These are phyloP conservation scores for Axinella damicornis DNA, from an alignment of 37 sponge, comb jelly and placozoan species.

Conservation along the genomic window DNA sequence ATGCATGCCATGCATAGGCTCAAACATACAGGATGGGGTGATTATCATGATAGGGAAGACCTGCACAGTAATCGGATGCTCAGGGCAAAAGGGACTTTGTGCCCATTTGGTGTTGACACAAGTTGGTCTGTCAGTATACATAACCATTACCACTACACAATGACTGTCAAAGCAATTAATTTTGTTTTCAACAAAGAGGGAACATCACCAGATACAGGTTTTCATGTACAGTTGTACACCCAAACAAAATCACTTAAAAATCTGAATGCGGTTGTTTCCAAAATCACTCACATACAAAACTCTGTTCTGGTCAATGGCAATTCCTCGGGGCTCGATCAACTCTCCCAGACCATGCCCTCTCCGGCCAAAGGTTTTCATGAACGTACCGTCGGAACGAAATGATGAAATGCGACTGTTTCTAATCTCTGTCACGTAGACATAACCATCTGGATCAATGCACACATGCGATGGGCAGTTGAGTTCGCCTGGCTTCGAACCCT, in stretches of 20 bases:
- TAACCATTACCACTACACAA: too few relatives aligned
- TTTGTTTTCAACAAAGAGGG: too few relatives aligned
- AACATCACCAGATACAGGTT: too few relatives aligned
- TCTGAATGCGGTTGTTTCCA: slow-evolving; percentile 50
- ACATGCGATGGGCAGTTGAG: slow-evolving; percentile 19
- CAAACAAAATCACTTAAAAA: slow-evolving; percentile 23
- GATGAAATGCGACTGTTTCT: slow-evolving; percentile 41
- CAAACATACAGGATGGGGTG: too few relatives aligned
- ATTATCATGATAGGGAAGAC: too few relatives aligned
- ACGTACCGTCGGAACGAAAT: slow-evolving; percentile 35
- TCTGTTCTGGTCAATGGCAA: slow-evolving; percentile 41
- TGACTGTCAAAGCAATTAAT: too few relatives aligned
- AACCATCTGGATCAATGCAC: slow-evolving; percentile 26
- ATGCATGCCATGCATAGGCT: too few relatives aligned
- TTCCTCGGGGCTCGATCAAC: slow-evolving; percentile 26
- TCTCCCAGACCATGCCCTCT: slow-evolving; percentile 42
- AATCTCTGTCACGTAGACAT: slow-evolving; percentile 36
- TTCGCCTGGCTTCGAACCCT: slow-evolving; percentile 24
- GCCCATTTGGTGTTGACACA: too few relatives aligned
- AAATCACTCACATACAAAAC: slow-evolving; percentile 53
- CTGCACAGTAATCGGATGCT: too few relatives aligned
- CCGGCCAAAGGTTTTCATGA: slow-evolving; percentile 33
- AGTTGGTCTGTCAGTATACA: too few relatives aligned
- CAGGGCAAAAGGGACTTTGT: too few relatives aligned
- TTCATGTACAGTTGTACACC: too few relatives aligned